Base-by-base conservation (phyloP, 2,797 vertebrate genomes). In the Rhadinocentrus ornatus region DNA sequence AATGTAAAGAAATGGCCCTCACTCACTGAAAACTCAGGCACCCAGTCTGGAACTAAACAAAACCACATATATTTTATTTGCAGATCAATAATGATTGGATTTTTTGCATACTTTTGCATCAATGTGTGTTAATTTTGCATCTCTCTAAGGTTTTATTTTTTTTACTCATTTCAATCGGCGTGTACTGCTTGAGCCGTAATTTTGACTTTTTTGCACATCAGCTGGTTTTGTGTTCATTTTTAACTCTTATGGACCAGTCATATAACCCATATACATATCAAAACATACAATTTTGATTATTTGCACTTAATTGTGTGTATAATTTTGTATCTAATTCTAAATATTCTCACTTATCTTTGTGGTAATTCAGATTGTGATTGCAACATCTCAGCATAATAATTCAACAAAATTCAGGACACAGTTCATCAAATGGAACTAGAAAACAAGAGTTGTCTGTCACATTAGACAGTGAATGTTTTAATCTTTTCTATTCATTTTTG, bases 41-140 rank as follows among this genome's bases (percentile, higher is more conserved):
- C 10, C 12, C 4, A 26, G 22, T 12, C 22, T 12, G 22, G 3
- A 35, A 63, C 20, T 24, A 48, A 11, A 22, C 27, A 50, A 29
- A 65, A 27, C 18, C 22, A 64, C 11, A 53, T 22, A 53, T 22
- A 53, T 32, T 20, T 29, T 4, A 29, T 15, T 61, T 41, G 24
- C 9, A 39, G 22, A 32, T 39, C 31, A 6, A 32, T 32, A 32
- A 32, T 32, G n/a, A 32, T 60, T 16, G 16, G 39, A 2, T 62
- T n/a, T 32, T 62, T 63, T 50, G 16, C 61, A 46, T 34, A n/a
- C 26, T 22, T 66, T 66, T 56, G 29, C n/a, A 41, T 44, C 20
- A n/a, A 9, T 37, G n/a, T 24, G 16, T n/a, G 18, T 55, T 20
- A 20, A 20, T 31, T 44, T 44, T 22, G 24, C n/a, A 24, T 26